Conservation (phyloP, 2,888 invertebrate genomes). For the Heliothis peltigera region DNA sequence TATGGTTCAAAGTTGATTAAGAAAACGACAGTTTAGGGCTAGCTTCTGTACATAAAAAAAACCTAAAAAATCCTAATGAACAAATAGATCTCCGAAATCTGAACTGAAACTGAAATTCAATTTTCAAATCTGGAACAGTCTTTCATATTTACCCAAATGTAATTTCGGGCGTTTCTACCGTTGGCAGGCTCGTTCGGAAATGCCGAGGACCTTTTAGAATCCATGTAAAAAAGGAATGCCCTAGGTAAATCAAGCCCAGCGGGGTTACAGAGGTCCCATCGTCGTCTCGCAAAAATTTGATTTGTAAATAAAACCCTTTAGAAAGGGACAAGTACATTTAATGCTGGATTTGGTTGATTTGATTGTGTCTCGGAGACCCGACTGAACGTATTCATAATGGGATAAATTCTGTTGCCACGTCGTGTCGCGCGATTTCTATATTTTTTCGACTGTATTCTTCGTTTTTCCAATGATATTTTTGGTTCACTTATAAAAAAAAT, state of each 20-base stretch:
- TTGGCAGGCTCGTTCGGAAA: conserved; percentile 20
- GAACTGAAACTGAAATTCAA: conserved; percentile 27
- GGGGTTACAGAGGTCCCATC: conserved; percentile 66
- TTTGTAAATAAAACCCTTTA: conserved; percentile 75
- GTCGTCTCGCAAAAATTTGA: conserved; percentile 74
- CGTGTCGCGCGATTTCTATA: not conserved
- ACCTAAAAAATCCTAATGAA: conserved; percentile 17
- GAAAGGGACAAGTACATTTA: conserved; percentile 65
- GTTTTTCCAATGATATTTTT: no score
- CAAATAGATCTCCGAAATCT: conserved; percentile 19
- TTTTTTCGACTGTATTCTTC: no score
- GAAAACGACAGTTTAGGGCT: not conserved
- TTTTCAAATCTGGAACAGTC: conserved; percentile 18
- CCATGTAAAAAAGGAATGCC: conserved; percentile 53
- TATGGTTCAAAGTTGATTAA: no score
- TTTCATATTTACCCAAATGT: conserved; percentile 39
- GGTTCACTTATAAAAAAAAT: no score
- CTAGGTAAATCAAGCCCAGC: conserved; percentile 69
- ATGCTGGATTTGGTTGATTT: conserved; percentile 76
- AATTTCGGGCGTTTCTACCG: conserved; percentile 34
- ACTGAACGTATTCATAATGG: conserved; percentile 1
- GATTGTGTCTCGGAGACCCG: conserved; percentile 64
- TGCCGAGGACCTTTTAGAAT: conserved; percentile 30
- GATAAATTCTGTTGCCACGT: not conserved
- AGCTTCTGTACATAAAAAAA: not conserved